Percentiles rank a stretch among this genome's conserved stretches.
Evolutionary conservation across 1,140 invertebrate species (phyloP).

Genomic region (Cephus cinctus): DNA sequence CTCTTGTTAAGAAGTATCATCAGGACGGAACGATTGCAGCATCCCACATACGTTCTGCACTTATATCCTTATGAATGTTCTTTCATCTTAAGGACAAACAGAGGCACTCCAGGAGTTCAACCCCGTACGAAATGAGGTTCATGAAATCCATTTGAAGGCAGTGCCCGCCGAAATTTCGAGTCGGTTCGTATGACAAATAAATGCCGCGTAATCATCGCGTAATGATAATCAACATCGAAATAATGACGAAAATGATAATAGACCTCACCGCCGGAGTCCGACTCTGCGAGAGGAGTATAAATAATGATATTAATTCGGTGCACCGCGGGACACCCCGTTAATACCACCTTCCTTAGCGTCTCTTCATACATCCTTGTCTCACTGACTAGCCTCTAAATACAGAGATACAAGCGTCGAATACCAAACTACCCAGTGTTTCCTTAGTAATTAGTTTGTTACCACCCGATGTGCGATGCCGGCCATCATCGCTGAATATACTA

Average conservation of each 20-base stretch:
- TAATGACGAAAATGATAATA: conserved; percentile 31
- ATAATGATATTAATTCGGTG: conserved; percentile 39
- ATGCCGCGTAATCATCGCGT: conserved; percentile 21
- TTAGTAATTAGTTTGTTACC: too few relatives aligned
- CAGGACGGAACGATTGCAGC: neutral
- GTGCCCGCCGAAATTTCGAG: conserved; percentile 21
- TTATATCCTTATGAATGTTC: too few relatives aligned
- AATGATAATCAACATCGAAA: conserved; percentile 29
- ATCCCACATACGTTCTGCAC: neutral
- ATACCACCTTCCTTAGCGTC: conserved; percentile 11
- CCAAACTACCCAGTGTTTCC: too few relatives aligned
- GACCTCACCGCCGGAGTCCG: conserved; percentile 5
- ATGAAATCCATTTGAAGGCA: neutral
- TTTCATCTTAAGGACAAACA: conserved; percentile 27
- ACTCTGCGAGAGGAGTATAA: conserved; percentile 19
- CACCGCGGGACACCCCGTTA: conserved; percentile 26
- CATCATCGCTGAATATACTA: too few relatives aligned
- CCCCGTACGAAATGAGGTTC: conserved; percentile 3
- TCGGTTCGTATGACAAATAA: conserved; percentile 16
- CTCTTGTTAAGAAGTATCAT: too few relatives aligned
- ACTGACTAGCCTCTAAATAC: too few relatives aligned
- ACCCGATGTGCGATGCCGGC: too few relatives aligned
- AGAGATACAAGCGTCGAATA: too few relatives aligned
- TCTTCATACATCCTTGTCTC: neutral
- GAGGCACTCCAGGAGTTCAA: conserved; percentile 19